These are phyloP conservation scores for Periparus ater DNA, from an alignment of 2,797 vertebrate species.

Conservation along the genomic window DNA sequence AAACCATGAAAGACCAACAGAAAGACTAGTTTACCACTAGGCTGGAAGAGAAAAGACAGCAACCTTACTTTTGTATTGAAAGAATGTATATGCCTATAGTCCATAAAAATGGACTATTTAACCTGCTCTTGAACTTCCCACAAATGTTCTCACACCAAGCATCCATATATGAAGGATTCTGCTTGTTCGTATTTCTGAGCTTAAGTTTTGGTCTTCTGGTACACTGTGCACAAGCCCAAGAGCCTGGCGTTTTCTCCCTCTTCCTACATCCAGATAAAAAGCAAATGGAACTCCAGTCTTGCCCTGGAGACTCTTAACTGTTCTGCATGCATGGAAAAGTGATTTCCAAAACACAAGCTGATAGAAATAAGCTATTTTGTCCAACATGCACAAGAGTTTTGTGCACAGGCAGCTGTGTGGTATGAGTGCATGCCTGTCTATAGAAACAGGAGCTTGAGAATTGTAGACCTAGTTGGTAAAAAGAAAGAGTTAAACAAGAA, in stretches of 20 bases:
- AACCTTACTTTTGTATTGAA: background rate
- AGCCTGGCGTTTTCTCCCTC: conserved; percentile 12
- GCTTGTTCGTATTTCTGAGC: background rate
- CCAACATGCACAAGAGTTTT: background rate
- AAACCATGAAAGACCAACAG: background rate
- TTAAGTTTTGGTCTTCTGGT: background rate
- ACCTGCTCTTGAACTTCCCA: background rate
- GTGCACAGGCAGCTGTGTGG: background rate
- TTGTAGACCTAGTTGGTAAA: background rate
- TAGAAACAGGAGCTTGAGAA: background rate
- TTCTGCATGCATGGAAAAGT: background rate
- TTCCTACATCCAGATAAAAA: conserved; percentile 20
- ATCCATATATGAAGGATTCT: background rate
- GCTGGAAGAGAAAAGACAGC: background rate
- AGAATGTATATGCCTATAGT: background rate
- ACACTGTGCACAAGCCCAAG: background rate
- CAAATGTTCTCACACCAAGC: background rate
- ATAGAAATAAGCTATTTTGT: background rate
- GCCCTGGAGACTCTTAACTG: background rate
- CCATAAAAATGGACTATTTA: background rate
- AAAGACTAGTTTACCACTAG: background rate
- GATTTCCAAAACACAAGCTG: background rate
- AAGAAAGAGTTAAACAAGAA: background rate
- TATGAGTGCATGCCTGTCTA: background rate
- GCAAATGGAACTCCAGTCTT: background rate